Conservation (phyloP, 2,888 invertebrate species). For the Priocnemis perturbator region DNA sequence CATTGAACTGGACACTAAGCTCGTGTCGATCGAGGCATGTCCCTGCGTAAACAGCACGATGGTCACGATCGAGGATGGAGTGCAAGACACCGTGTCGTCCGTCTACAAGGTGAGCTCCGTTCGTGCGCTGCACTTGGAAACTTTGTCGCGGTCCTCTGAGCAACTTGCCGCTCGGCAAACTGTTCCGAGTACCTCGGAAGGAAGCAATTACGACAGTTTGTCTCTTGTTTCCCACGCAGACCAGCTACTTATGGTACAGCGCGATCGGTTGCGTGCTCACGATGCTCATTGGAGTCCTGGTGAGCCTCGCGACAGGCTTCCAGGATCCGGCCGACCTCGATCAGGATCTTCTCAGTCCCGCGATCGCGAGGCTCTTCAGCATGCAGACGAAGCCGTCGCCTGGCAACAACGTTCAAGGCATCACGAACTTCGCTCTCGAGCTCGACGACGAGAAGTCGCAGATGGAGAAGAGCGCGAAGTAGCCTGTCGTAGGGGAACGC, state of each 20-base stretch:
- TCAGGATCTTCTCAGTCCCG: conserved; percentile 83
- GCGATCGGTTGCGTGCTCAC: conserved; percentile 86
- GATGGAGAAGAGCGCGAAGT: conserved; percentile 40
- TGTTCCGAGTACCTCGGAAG: neutral
- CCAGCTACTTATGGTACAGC: conserved; percentile 91
- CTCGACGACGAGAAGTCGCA: conserved; percentile 67
- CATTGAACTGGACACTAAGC: conserved; percentile 73
- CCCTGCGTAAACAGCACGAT: conserved; percentile 73
- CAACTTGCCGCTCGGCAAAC: neutral
- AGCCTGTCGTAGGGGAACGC: neutral
- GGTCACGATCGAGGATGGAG: neutral
- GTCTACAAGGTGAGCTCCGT: conserved; percentile 64
- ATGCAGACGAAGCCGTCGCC: conserved; percentile 54
- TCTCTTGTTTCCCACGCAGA: conserved; percentile 49
- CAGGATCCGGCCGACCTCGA: conserved; percentile 81
- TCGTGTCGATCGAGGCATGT: conserved; percentile 78
- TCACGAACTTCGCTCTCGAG: conserved; percentile 68
- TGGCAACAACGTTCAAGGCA: conserved; percentile 59
- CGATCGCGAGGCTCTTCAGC: conserved; percentile 77
- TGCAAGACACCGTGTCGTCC: conserved; percentile 52
- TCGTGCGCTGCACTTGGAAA: no score
- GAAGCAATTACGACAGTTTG: neutral
- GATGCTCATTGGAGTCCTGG: conserved; percentile 83
- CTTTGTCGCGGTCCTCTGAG: no score
- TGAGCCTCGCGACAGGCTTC: conserved; percentile 82